These are phyloP conservation scores for Aeoliscus strigatus DNA, from an alignment of 2,797 vertebrate species.

Conservation along the genomic window DNA sequence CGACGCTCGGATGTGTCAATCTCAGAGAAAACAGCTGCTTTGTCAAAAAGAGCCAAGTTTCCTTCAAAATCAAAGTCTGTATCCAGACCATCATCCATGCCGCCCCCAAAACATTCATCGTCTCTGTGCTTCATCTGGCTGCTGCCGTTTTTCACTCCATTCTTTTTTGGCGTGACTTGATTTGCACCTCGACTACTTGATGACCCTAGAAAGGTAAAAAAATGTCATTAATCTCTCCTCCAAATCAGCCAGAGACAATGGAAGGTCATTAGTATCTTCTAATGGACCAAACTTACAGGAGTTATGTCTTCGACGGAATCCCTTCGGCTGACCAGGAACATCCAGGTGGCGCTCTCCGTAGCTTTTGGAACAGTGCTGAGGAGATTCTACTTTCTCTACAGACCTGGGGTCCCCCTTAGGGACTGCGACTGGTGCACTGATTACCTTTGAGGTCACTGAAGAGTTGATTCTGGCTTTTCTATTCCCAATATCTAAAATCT, in stretches of 20 bases:
- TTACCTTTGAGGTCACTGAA: slow-evolving; percentile 42
- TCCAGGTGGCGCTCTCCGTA: slow-evolving; percentile 87
- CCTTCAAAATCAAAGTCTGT: slow-evolving; percentile 98
- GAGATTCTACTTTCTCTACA: slow-evolving; percentile 70
- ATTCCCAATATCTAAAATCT: slow-evolving; percentile 88
- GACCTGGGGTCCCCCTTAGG: slow-evolving; percentile 77
- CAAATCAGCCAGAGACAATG: neutral
- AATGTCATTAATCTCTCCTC: neutral
- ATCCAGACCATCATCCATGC: slow-evolving; percentile 86
- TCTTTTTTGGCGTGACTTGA: slow-evolving; percentile 94
- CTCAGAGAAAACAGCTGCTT: slow-evolving; percentile 94
- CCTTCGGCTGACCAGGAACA: slow-evolving; percentile 80
- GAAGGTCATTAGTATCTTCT: no score
- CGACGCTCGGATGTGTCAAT: slow-evolving; percentile 88
- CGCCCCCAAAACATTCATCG: slow-evolving; percentile 94
- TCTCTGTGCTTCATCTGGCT: slow-evolving; percentile 89
- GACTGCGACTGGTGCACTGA: slow-evolving; percentile 80
- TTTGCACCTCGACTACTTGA: slow-evolving; percentile 89
- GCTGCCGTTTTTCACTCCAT: slow-evolving; percentile 87
- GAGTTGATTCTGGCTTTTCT: slow-evolving; percentile 45
- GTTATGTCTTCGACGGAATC: slow-evolving; percentile 90
- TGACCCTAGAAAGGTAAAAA: slow-evolving; percentile 78
- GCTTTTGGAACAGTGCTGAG: slow-evolving; percentile 87
- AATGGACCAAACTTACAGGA: slow-evolving; percentile 82
- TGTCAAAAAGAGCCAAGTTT: slow-evolving; percentile 96